Percentiles rank a stretch among this genome's conserved stretches.
Conservation (phyloP, 2,113 vertebrate species). For the Turnix velox region DNA sequence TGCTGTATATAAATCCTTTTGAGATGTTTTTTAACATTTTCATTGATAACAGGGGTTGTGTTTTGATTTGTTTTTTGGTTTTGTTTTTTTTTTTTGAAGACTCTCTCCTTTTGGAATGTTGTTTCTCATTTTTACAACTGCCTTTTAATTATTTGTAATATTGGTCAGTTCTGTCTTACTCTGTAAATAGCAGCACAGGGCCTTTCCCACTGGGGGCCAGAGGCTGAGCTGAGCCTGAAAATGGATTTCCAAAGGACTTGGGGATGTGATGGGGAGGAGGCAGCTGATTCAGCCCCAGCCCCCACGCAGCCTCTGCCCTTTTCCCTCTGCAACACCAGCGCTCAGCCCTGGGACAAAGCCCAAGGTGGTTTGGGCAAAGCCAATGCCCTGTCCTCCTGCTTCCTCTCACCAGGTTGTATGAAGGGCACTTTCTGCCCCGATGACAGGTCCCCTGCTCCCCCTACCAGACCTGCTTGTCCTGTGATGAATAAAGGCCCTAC, state of each 20-base stretch:
- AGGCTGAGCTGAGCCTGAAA: neutral
- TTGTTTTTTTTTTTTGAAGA: conserved; percentile 40
- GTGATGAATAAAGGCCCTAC: conserved; percentile 31
- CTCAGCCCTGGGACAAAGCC: neutral
- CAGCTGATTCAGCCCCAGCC: neutral
- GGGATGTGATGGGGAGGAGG: neutral
- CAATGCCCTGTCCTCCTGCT: neutral
- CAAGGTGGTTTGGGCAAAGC: neutral
- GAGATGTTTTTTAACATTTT: conserved; percentile 71
- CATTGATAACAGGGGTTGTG: conserved; percentile 45
- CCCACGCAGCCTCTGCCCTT: neutral
- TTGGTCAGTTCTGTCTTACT: conserved; percentile 35
- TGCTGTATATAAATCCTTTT: conserved; percentile 70
- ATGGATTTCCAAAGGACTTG: neutral
- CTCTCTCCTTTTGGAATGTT: conserved; percentile 71
- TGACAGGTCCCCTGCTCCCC: neutral
- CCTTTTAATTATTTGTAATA: conserved; percentile 63
- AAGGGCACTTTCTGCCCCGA: conserved; percentile 27
- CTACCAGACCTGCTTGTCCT: neutral
- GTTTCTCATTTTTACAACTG: conserved; percentile 69
- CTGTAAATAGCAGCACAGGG: conserved; percentile 50
- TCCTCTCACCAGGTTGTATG: neutral
- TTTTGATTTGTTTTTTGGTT: neutral
- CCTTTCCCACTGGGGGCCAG: neutral
- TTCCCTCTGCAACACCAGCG: neutral